Evolutionary conservation across 2,888 invertebrate genomes (phyloP), one percentile per base, ranked within the genome.

Genomic region (Ctena decussata): DNA sequence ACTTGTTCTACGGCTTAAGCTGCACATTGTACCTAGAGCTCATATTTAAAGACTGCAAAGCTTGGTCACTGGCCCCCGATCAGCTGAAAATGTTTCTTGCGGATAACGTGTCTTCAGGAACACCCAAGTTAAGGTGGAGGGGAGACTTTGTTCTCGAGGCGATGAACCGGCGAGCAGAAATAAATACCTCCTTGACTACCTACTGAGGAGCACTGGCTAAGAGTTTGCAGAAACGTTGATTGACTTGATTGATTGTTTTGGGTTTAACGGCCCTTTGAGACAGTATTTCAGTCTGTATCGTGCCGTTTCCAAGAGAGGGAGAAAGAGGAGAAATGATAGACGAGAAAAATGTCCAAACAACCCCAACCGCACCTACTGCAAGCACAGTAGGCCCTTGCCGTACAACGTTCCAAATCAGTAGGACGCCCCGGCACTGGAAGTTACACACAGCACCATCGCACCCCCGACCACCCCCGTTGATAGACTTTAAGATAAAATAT

Each of bases 131-230:
- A 30, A 30, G 30, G 5, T 24, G 27, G 21, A 30, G 60, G 11
- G 60, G 60, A 27, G 76, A 76, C 41, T 76, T 65, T 30, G 35
- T 76, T 15, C 65, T 76, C 0, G 76, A 76, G 35, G 15, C 41
- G 0, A 37, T 39, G 5, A 76, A 76, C n/a, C 49, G 53, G 30
- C 30, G 35, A 8, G 41, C 53, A n/a, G 65, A 76, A 41, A 21
- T 65, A 30, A n/a, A 41, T 76, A 37, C 76, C 76, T 8, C 30
- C 35, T 24, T 60, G 76, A 5, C 35, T 76, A 21, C 65, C 65
- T 0, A 41, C 76, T 27, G 76, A 76, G 37, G 74, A 74, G 1
- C 27, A 41, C 18, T 74, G 74, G 74, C n/a, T 49, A 21, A 49
- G 53, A 30, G 76, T 41, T 5, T 65, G 76, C 32, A 27, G 60